Percentiles rank a stretch among this genome's conserved stretches.
phyloP scores from a whole-genome alignment of 2,113 vertebrate species.

The Sapayoa aenigma region DNA sequence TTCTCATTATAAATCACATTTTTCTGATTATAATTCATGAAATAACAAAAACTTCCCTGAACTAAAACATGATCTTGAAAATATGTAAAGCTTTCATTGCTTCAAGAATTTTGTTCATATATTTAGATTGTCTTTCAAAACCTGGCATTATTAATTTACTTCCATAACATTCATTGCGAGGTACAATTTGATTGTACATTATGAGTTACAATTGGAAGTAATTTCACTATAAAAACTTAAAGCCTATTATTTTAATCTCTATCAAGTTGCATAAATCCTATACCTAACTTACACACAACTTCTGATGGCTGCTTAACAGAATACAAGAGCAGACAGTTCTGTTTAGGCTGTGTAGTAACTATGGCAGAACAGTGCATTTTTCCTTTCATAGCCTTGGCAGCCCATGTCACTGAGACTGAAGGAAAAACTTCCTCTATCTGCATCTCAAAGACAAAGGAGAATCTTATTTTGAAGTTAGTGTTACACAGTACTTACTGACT shows the following conservation, averaged over 20 bases:
- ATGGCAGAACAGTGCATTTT: background rate
- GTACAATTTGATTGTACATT: background rate
- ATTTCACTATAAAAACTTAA: background rate
- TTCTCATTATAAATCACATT: background rate
- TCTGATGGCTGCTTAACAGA: background rate
- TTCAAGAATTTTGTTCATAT: background rate
- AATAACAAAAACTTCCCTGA: background rate
- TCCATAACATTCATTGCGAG: background rate
- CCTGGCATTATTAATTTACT: background rate
- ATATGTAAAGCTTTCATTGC: background rate
- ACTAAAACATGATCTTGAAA: background rate
- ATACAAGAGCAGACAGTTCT: background rate
- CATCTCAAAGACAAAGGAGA: background rate
- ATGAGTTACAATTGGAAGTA: background rate
- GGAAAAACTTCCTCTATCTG: background rate
- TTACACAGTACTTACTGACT: background rate
- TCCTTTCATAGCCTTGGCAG: background rate
- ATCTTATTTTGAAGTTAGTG: conserved; percentile 7
- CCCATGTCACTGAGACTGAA: background rate
- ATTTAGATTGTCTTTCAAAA: background rate
- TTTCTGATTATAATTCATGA: background rate
- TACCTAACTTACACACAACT: background rate
- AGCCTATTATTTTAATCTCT: background rate
- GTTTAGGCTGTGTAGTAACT: background rate
- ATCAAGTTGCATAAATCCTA: background rate